Evolutionary conservation across 2,113 vertebrate genomes (phyloP), one percentile per base, ranked within the genome.

Genomic region (Channa argus): DNA sequence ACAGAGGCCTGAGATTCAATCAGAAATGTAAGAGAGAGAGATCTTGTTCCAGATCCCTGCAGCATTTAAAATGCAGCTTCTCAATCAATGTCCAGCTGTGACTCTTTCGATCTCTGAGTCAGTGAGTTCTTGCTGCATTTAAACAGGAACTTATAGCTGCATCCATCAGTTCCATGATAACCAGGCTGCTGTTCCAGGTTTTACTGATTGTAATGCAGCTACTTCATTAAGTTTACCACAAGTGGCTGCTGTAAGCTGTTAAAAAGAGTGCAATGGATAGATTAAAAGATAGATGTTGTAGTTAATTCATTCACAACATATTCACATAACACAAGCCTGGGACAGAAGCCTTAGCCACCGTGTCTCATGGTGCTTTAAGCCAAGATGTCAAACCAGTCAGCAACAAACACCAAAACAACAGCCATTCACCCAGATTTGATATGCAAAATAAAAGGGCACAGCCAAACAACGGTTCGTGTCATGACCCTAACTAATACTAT

Each of bases 1-100:
- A 54, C 37, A 58, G 51, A 70, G 63, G 55, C 82, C 44, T 47
- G 66, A 75, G 63, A 86, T 45, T 75, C 37, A 79, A 24, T 24
- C 24, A 24, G 24, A 24, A 24, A 24, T 24, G 24, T 24, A 24
- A 24, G 24, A 24, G 24, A 24, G 41, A 74, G 24, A 70, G 45
- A 69, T 56, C 53, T 39, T 58, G 63, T 74, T 77, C 72, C 67
- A 61, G 51, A 63, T 74, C 68, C 83, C 73, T 76, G 85, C 72
- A 77, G 77, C 70, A 85, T 84, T 78, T 69, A 83, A 86, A 89
- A 74, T 75, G 71, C 54, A 78, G 72, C 49, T 74, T 68, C 77
- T 86, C 83, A 85, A 88, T 92, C 88, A 89, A 81, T 79, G 82
- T 81, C 85, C 61, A 71, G 44, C 87, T 83, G 79, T 67, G 82